Evolutionary conservation across 2,888 invertebrate species (phyloP).

Genomic region (Minunthozetes semirufus): DNA sequence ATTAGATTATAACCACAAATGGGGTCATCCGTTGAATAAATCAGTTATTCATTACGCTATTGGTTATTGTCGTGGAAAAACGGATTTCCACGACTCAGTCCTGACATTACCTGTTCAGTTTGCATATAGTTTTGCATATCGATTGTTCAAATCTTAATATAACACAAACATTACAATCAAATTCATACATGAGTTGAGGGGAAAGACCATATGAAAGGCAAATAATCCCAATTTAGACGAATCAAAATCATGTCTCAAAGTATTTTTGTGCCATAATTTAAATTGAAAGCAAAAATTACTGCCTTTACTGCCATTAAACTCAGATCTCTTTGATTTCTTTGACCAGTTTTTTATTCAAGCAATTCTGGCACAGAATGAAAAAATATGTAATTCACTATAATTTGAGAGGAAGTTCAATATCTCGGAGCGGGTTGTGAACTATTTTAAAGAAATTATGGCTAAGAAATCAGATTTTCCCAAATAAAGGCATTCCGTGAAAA

Average conservation of each 20-base stretch:
- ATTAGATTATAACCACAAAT: neutral
- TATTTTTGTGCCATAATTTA: neutral
- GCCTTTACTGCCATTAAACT: constrained; percentile 8
- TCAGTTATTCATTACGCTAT: neutral
- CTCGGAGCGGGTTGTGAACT: constrained; percentile 6
- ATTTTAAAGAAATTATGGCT: neutral
- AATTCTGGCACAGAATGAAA: neutral
- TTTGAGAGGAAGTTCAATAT: constrained; percentile 12
- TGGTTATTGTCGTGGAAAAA: neutral
- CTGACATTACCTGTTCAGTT: neutral
- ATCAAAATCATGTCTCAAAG: no score
- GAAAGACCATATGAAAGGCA: neutral
- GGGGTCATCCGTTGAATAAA: constrained; percentile 1
- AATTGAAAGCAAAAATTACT: neutral
- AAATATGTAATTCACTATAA: neutral
- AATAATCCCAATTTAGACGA: neutral
- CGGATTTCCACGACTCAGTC: neutral
- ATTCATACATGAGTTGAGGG: neutral
- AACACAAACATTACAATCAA: neutral
- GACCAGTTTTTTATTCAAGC: neutral
- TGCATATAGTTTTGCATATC: neutral
- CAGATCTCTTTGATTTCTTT: neutral
- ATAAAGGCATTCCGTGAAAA: neutral
- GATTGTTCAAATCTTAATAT: neutral
- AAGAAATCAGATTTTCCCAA: neutral